Evolutionary conservation across 2,888 invertebrate genomes (phyloP).

Genomic region (Eupithecia vulgata): DNA sequence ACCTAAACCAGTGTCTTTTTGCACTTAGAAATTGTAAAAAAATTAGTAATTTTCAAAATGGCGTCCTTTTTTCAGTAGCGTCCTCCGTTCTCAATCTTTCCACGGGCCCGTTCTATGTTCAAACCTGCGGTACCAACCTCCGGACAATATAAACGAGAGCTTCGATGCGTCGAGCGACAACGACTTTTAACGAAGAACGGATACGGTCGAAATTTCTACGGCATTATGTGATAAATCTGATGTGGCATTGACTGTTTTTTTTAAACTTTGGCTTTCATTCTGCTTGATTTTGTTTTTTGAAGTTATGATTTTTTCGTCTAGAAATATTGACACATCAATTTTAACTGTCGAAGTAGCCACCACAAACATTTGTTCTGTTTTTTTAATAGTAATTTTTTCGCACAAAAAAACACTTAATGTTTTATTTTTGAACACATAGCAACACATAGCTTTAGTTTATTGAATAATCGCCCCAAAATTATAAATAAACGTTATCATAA

Average conservation of each 20-base stretch:
- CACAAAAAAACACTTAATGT: slow-evolving; percentile 29
- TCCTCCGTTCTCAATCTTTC: slow-evolving; percentile 86
- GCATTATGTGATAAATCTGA: slow-evolving; percentile 59
- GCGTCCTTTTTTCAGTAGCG: slow-evolving; percentile 69
- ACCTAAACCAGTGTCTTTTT: not conserved
- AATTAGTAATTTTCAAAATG: slow-evolving; percentile 12
- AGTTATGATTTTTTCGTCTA: not conserved
- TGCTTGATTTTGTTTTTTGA: not conserved
- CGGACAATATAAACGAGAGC: slow-evolving; percentile 67
- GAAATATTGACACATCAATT: not conserved
- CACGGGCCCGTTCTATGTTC: slow-evolving; percentile 81
- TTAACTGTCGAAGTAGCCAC: not conserved
- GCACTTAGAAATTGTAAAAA: not conserved
- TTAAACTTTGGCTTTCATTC: slow-evolving; percentile 12
- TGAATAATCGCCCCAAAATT: slow-evolving; percentile 28
- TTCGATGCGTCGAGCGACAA: slow-evolving; percentile 82
- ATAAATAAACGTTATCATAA: slow-evolving; percentile 48
- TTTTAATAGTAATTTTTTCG: slow-evolving; percentile 17
- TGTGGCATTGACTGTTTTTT: slow-evolving; percentile 24
- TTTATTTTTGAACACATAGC: slow-evolving; percentile 38
- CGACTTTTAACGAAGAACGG: slow-evolving; percentile 71
- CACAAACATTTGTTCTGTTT: slow-evolving; percentile 28
- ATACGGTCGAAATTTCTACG: slow-evolving; percentile 51
- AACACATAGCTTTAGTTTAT: slow-evolving; percentile 42
- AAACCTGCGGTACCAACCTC: slow-evolving; percentile 63